Evolutionary conservation across 2,888 invertebrate genomes (phyloP).

Genomic region (Trichopria drosophilae): DNA sequence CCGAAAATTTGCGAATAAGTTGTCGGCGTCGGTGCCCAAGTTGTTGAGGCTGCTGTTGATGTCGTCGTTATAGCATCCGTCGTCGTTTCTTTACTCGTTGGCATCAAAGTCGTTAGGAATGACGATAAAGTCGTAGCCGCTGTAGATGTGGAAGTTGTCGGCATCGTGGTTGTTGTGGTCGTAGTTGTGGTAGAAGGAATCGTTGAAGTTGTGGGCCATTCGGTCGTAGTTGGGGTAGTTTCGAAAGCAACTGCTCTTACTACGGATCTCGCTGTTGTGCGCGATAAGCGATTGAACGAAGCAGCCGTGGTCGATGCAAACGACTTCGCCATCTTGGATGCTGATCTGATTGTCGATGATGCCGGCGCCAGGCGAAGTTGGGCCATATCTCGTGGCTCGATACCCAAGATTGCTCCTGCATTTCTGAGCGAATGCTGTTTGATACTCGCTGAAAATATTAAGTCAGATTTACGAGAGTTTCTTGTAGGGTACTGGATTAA

Average conservation of each 20-base stretch:
- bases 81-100: conserved; percentile 54
- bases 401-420: conserved; percentile 69
- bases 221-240: conserved; percentile 57
- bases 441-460: conserved; percentile 62
- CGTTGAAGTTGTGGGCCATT: conserved; percentile 56
- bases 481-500: no score
- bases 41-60: conserved; percentile 53
- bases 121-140: conserved; percentile 48
- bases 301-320: conserved; percentile 53
- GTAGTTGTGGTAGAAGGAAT: conserved; percentile 52
- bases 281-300: conserved; percentile 46
- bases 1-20: conserved; percentile 61
- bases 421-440: conserved; percentile 76
- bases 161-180: conserved; percentile 49
- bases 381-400: conserved; percentile 62
- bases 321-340: conserved; percentile 31
- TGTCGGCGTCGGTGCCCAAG: no score
- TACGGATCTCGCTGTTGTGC: conserved; percentile 51
- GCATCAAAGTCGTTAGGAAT: conserved; percentile 48
- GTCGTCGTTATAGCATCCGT: conserved; percentile 56
- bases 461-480: not conserved
- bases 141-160: conserved; percentile 48
- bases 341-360: conserved; percentile 54
- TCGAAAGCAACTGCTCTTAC: conserved; percentile 43
- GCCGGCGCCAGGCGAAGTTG: conserved; percentile 59